These are phyloP conservation scores for Nestor notabilis DNA, from an alignment of 2,113 vertebrate genomes.

Conservation along the genomic window DNA sequence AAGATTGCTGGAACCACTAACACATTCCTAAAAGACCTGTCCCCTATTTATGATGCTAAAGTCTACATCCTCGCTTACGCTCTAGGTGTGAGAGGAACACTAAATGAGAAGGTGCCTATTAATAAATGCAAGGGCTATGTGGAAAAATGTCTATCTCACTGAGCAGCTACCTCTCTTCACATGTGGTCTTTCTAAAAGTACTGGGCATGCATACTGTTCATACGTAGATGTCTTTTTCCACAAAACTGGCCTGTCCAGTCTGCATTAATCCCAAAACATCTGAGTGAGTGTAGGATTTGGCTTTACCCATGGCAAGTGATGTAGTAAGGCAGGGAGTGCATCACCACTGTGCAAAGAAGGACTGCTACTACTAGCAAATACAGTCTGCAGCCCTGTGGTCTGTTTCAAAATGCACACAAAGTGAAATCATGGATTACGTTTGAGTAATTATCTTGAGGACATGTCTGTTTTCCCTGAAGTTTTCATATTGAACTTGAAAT, in stretches of 20 bases:
- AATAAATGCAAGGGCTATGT: neutral
- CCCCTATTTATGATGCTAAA: neutral
- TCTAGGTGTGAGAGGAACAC: neutral
- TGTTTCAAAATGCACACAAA: neutral
- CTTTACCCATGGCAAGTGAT: neutral
- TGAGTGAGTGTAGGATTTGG: neutral
- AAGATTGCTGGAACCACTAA: neutral
- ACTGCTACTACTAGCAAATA: neutral
- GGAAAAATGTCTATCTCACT: neutral
- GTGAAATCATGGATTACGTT: neutral
- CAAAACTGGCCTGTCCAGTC: neutral
- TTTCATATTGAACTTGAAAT: neutral
- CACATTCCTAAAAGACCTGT: neutral
- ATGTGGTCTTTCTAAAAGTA: neutral
- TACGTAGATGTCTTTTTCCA: neutral
- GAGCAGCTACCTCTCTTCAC: neutral
- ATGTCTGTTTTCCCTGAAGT: neutral
- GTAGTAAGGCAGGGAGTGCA: neutral
- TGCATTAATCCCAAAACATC: neutral
- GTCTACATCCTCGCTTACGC: neutral
- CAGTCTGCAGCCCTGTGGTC: neutral
- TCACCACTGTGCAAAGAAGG: neutral
- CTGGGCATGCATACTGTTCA: neutral
- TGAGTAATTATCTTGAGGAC: neutral
- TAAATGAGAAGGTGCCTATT: neutral